Evolutionary conservation across 2,797 vertebrate species (phyloP).

Genomic region (Sebastes glaucus): DNA sequence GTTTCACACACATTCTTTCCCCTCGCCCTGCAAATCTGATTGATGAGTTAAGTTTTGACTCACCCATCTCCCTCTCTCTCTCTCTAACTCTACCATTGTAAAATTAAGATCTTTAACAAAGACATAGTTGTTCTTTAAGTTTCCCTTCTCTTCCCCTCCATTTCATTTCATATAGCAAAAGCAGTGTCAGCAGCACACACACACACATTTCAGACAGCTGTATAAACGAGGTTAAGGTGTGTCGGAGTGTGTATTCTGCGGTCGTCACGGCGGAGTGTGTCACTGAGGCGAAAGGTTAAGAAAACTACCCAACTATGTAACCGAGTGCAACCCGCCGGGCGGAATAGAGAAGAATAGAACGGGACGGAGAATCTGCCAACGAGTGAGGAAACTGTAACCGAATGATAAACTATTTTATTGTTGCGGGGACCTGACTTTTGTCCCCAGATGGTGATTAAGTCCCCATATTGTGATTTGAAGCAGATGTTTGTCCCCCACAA

Average conservation of each 20-base stretch:
- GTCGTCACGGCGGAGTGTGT: conserved; percentile 28
- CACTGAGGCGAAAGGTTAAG: conserved; percentile 54
- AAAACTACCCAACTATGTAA: conserved; percentile 27
- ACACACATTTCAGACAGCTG: conserved; percentile 49
- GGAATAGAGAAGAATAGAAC: neutral
- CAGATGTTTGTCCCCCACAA: neutral
- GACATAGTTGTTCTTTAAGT: conserved; percentile 42
- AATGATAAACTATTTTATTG: neutral
- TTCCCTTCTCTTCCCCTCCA: neutral
- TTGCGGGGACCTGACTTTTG: neutral
- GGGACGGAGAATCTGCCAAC: neutral
- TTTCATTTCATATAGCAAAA: conserved; percentile 19
- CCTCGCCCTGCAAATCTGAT: conserved; percentile 12
- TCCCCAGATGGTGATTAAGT: neutral
- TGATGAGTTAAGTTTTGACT: conserved; percentile 48
- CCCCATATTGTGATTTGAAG: neutral
- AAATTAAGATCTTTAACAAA: conserved; percentile 47
- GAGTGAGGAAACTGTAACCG: neutral
- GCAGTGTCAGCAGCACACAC: conserved; percentile 32
- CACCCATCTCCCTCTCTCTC: neutral
- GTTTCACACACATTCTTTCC: neutral
- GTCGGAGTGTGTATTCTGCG: conserved; percentile 33
- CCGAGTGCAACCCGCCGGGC: neutral
- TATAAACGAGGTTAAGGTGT: conserved; percentile 47
- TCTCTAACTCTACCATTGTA: neutral